Evolutionary conservation across 2,797 vertebrate species (phyloP).

Genomic region (Mormyrops boulengeri): DNA sequence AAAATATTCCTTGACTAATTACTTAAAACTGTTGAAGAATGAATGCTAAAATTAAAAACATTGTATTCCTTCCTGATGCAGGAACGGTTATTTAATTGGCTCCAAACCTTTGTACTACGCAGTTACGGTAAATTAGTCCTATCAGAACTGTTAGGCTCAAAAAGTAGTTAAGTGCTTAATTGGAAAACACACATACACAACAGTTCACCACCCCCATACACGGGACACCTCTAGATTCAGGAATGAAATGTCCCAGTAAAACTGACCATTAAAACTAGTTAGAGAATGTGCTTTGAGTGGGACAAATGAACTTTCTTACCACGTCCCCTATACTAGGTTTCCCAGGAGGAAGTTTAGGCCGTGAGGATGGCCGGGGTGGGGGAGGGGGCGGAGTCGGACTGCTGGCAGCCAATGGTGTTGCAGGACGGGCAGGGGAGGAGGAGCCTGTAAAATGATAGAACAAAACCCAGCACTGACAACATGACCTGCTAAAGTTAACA

Average conservation of each 20-base stretch:
- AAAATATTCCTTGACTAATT: neutral
- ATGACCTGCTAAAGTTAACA: neutral
- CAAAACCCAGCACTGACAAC: neutral
- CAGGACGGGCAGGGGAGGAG: constrained; percentile 82
- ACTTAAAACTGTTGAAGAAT: neutral
- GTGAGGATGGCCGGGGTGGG: constrained; percentile 80
- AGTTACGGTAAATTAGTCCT: neutral
- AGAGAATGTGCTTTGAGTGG: neutral
- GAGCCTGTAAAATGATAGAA: constrained; percentile 63
- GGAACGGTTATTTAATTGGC: neutral
- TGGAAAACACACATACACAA: neutral
- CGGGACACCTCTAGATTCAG: neutral
- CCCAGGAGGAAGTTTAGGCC: constrained; percentile 87
- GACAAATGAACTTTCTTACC: constrained; percentile 58
- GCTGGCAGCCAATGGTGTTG: constrained; percentile 74
- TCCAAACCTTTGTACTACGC: neutral
- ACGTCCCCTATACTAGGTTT: constrained; percentile 78
- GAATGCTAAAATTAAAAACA: neutral
- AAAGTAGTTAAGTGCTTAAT: neutral
- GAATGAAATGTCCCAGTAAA: neutral
- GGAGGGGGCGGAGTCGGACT: constrained; percentile 81
- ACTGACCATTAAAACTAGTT: neutral
- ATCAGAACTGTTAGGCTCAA: neutral
- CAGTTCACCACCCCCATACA: neutral
- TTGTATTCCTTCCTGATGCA: neutral